A percentile compares a stretch with the other conserved stretches of the same genome.
phyloP scores from a whole-genome alignment of 53 echinoderm and acorn worm genomes.

The Stichopus horrens region DNA sequence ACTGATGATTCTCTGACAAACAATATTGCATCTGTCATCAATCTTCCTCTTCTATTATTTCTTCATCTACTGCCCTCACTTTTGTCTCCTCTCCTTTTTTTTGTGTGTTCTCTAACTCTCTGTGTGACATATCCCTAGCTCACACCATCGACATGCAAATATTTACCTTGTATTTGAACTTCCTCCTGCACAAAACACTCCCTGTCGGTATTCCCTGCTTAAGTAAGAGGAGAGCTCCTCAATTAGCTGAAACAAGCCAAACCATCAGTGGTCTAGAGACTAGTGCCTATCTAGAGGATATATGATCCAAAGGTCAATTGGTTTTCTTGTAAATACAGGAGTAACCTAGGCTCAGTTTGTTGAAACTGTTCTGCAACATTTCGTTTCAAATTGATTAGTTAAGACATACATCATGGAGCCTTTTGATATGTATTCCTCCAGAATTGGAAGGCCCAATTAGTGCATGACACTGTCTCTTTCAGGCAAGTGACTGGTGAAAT shows the following conservation, averaged over 20 bases:
- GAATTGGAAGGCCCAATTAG: no score
- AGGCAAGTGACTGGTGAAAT: no score
- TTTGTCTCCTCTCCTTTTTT: no score
- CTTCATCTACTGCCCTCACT: no score
- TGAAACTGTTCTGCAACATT: not conserved
- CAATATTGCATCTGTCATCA: no score
- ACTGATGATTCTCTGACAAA: no score
- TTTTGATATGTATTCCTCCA: no score
- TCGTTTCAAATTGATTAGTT: not conserved
- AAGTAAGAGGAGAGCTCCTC: not conserved
- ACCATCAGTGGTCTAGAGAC: no score
- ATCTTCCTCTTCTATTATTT: no score
- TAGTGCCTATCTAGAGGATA: not conserved
- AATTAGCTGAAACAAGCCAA: not conserved
- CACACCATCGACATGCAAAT: not conserved
- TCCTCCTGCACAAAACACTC: conserved; percentile 5
- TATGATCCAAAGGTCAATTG: conserved; percentile 14
- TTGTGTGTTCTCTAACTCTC: no score
- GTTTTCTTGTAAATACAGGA: not conserved
- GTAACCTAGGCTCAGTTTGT: not conserved
- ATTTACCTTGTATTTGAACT: not conserved
- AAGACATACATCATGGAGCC: no score
- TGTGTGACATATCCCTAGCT: not conserved
- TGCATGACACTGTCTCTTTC: no score
- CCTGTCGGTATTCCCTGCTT: not conserved